Base-by-base conservation (phyloP, 2,888 invertebrate genomes). In the Notocelia uddmanniana region DNA sequence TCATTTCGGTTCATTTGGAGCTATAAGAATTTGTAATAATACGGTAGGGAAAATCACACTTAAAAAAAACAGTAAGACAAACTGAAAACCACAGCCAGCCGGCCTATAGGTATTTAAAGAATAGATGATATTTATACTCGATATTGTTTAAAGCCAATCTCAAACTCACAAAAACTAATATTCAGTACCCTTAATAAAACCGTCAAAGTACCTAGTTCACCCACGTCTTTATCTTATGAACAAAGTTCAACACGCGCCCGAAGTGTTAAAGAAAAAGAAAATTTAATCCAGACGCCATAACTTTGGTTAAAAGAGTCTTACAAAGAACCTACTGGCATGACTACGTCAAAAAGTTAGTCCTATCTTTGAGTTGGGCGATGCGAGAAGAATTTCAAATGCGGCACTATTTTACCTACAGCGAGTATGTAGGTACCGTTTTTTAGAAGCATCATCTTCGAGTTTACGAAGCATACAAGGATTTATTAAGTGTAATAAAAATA, bases 241-340 rank as follows among this genome's bases (percentile, higher is more conserved):
- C 66, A 80, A 83, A 85, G 83, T 83, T 81, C 77, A 77, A 77
- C 83, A 81, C 79, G 77, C 78, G 75, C 77, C 75, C 79, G 75
- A 83, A 86, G 86, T 86, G 86, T 84, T 59, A 85, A 85, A 85
- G 83, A 83, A 86, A 87, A 85, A 84, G 84, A 80, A 85, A 90
- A 90, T 91, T 90, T 89, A 90, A 91, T 92, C 89, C 90, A 81
- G 82, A 82, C 80, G 84, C 84, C 81, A 84, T 88, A 92, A 92
- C 89, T 91, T 91, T 86, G 83, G 82, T 83, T 83, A 86, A 89
- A 90, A 89, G 88, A 90, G 85, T 86, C 81, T 86, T 84, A 87
- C 83, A 86, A 86, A 84, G 83, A 81, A 81, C 81, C 84, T 84
- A 83, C 82, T 85, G 82, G 83, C 89, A 85, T 91, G 90, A 90